These are phyloP conservation scores for Pararge aegeria DNA, from an alignment of 1,140 invertebrate species.

Conservation along the genomic window DNA sequence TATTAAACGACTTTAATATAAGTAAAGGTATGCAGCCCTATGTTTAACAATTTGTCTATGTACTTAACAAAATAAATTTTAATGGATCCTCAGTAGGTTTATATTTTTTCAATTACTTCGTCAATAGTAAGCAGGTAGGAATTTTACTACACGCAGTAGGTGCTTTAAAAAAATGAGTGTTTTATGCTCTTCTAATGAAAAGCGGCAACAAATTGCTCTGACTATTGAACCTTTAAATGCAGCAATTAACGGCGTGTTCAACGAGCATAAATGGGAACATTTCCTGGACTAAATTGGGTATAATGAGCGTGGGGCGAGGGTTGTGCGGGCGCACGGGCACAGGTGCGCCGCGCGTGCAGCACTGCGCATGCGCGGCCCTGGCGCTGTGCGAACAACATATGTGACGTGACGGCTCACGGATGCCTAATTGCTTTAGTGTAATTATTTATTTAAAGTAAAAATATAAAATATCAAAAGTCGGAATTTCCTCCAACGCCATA, in stretches of 20 bases:
- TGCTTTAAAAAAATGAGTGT: not conserved
- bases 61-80: too few species aligned
- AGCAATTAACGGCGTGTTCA: conserved; percentile 58
- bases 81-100: too few species aligned
- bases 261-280: conserved; percentile 63
- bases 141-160: too few species aligned
- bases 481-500: too few species aligned
- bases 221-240: conserved; percentile 47
- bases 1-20: too few species aligned
- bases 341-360: conserved; percentile 64
- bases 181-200: conserved; percentile 28
- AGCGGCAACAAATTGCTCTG: conserved; percentile 30
- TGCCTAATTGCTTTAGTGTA: conserved; percentile 43
- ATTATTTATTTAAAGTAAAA: too few species aligned
- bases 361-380: conserved; percentile 12
- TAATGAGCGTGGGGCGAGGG: conserved; percentile 59
- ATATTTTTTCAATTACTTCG: too few species aligned
- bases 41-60: too few species aligned
- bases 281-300: conserved; percentile 66
- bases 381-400: too few species aligned
- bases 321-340: conserved; percentile 48
- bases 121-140: too few species aligned
- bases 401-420: conserved; percentile 40
- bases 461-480: too few species aligned
- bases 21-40: too few species aligned